These are phyloP conservation scores for Capitulum mitella DNA, from an alignment of 2,888 invertebrate species.

Conservation along the genomic window DNA sequence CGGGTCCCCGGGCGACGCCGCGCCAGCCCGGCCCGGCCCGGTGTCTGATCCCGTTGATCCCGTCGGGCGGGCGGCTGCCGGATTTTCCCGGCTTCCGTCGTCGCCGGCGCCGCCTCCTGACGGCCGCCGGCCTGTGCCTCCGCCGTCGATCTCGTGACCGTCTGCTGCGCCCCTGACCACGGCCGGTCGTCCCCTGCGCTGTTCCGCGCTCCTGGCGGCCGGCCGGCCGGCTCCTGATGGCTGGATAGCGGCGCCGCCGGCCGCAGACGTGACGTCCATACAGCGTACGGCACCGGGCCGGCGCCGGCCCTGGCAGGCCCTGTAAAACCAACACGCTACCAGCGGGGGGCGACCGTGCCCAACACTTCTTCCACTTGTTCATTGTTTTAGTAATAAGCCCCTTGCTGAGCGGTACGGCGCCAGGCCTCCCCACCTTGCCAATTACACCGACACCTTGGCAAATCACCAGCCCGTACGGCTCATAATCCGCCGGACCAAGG, in stretches of 20 bases:
- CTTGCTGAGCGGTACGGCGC: conserved; percentile 13
- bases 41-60: no score
- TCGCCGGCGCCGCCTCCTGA: no score
- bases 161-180: not conserved
- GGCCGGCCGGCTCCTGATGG: no score
- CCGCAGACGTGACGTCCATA: not conserved
- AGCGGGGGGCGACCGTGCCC: conserved; percentile 10
- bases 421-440: conserved; percentile 18
- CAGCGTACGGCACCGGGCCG: not conserved
- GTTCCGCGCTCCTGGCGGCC: no score
- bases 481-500: not conserved
- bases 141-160: no score
- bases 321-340: conserved; percentile 16
- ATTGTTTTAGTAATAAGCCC: conserved; percentile 25
- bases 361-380: conserved; percentile 25
- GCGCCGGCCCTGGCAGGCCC: not conserved
- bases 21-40: no score
- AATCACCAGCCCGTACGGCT: not conserved
- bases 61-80: no score
- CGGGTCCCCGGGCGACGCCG: no score
- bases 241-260: not conserved
- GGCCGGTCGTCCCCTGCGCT: not conserved
- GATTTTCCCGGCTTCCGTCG: no score
- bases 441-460: conserved; percentile 26
- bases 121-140: no score